A percentile compares a stretch with the other conserved stretches of the same genome.
These are phyloP conservation scores for Cololabis saira DNA, from an alignment of 2,113 vertebrate species.

Conservation along the genomic window DNA sequence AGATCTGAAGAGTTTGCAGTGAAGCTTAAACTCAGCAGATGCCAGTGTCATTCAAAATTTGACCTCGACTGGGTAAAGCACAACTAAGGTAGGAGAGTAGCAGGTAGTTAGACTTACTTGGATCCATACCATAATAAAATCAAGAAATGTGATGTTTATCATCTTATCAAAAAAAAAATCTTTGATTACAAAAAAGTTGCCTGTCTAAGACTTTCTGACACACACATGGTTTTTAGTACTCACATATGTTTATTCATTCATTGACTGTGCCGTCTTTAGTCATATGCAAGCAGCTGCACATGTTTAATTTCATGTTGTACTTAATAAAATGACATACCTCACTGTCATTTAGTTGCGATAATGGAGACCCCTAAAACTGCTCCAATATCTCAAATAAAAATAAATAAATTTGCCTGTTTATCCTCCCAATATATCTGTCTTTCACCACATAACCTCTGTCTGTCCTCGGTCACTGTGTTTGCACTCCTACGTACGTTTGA, in stretches of 20 bases:
- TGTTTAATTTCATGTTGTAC: too few relatives aligned
- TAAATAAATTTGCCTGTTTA: neutral
- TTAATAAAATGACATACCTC: too few relatives aligned
- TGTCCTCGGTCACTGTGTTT: neutral
- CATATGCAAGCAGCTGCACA: too few relatives aligned
- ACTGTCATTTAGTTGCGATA: too few relatives aligned
- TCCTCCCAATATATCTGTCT: neutral
- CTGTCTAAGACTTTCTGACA: too few relatives aligned
- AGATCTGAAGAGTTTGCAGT: constrained; percentile 31
- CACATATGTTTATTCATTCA: neutral
- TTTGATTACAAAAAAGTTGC: too few relatives aligned
- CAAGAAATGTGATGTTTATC: too few relatives aligned
- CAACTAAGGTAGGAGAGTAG: neutral
- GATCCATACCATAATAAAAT: too few relatives aligned
- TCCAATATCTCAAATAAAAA: too few relatives aligned
- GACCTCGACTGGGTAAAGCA: constrained; percentile 19
- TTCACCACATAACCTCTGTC: neutral
- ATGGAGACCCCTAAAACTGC: too few relatives aligned
- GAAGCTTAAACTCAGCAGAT: constrained; percentile 27
- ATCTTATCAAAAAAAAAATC: too few relatives aligned
- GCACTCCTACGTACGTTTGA: constrained; percentile 4
- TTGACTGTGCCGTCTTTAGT: too few relatives aligned
- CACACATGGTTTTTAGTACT: neutral
- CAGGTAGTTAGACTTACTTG: neutral
- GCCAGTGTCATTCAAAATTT: neutral